Conservation (phyloP, 2,113 vertebrate species). For the Gambusia holbrooki region DNA sequence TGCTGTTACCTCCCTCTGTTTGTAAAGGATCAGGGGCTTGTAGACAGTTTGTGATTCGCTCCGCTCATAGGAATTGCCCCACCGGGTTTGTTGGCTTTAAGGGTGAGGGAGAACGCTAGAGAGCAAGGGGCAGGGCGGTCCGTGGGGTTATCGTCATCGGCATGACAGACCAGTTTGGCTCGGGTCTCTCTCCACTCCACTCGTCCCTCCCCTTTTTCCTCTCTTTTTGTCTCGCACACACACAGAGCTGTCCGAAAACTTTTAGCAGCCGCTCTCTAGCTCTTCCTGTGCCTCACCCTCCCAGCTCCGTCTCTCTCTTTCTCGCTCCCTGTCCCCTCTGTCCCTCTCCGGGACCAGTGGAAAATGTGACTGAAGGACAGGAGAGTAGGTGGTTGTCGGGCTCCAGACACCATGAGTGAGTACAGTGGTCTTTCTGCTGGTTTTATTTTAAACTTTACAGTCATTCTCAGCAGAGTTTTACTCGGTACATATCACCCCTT, state of each 20-base stretch:
- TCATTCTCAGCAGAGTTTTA: slow-evolving; percentile 2
- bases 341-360: slow-evolving; percentile 50
- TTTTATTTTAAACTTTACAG: slow-evolving; percentile 10
- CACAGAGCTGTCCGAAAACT: slow-evolving; percentile 37
- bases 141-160: slow-evolving; percentile 64
- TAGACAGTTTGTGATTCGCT: neutral
- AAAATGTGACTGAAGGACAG: slow-evolving; percentile 69
- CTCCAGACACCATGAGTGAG: slow-evolving; percentile 78
- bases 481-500: neutral
- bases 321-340: slow-evolving; percentile 1
- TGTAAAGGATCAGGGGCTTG: slow-evolving; percentile 15
- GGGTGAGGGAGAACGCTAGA: slow-evolving; percentile 4
- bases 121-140: slow-evolving; percentile 43
- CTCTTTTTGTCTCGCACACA: slow-evolving; percentile 15
- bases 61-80: slow-evolving; percentile 17
- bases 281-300: slow-evolving; percentile 36
- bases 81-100: slow-evolving; percentile 40
- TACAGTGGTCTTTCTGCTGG: slow-evolving; percentile 44
- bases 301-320: neutral
- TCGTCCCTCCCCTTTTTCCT: slow-evolving; percentile 28
- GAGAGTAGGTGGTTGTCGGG: slow-evolving; percentile 50
- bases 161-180: slow-evolving; percentile 73
- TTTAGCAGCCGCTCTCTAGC: slow-evolving; percentile 24
- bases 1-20: slow-evolving; percentile 4
- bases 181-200: slow-evolving; percentile 42